A percentile compares a stretch with the other conserved stretches of the same genome.
Conservation (phyloP, 2,888 invertebrate genomes). For the Drosophila cognata region DNA sequence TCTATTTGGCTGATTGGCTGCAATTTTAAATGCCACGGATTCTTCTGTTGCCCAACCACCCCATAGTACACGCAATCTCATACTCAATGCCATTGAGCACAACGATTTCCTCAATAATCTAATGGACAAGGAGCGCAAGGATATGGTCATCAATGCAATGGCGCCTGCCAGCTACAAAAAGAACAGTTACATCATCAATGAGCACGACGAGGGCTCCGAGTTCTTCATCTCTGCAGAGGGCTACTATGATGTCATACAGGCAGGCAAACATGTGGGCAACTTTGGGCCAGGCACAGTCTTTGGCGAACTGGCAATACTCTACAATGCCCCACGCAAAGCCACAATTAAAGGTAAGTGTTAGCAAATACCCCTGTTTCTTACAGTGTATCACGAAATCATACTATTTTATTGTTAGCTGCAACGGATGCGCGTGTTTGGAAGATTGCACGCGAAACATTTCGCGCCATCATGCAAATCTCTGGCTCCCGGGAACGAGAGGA, state of each 20-base stretch:
- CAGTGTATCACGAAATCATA: not conserved
- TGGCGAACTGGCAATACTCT: conserved; percentile 97
- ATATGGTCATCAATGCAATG: conserved; percentile 93
- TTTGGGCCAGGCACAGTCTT: conserved; percentile 93
- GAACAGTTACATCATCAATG: conserved; percentile 90
- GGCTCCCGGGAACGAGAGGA: conserved; percentile 94
- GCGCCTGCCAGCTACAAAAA: conserved; percentile 89
- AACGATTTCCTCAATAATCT: conserved; percentile 93
- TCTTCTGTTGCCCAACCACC: not conserved
- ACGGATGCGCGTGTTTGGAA: conserved; percentile 94
- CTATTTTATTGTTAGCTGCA: conserved; percentile 86
- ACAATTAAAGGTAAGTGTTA: conserved; percentile 89
- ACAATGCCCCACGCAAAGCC: conserved; percentile 96
- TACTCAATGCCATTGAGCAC: conserved; percentile 90
- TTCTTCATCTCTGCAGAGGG: conserved; percentile 95
- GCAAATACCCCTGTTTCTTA: not conserved
- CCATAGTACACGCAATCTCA: conserved; percentile 87
- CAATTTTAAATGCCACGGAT: not conserved
- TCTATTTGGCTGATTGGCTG: conserved; percentile 28
- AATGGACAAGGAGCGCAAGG: conserved; percentile 90
- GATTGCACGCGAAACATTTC: conserved; percentile 93
- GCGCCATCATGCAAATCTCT: conserved; percentile 94
- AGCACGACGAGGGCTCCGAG: conserved; percentile 94
- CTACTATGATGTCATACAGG: conserved; percentile 93
- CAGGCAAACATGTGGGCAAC: conserved; percentile 90